Conservation (phyloP, 2,888 invertebrate genomes). For the Uropetala carovei region DNA sequence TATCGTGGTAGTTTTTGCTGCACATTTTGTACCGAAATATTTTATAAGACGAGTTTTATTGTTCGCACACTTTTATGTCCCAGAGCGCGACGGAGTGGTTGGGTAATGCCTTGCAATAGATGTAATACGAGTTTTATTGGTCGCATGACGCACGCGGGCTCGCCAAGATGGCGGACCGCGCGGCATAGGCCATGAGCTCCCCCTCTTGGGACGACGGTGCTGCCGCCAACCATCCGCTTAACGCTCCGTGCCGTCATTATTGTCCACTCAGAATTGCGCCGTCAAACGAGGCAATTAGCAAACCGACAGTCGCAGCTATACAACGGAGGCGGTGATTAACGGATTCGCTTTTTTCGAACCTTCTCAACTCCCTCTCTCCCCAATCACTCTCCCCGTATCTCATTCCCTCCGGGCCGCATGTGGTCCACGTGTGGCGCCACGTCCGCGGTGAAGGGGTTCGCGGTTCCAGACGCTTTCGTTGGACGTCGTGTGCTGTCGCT, state of each 20-base stretch:
- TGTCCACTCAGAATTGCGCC: constrained; percentile 61
- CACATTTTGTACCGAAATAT: neutral
- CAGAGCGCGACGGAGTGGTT: neutral
- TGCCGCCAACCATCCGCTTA: neutral
- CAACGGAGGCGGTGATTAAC: constrained; percentile 52
- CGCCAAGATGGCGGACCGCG: constrained; percentile 15
- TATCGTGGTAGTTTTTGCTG: constrained; percentile 14
- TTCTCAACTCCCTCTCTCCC: neutral
- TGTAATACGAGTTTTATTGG: constrained; percentile 32
- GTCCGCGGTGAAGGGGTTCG: neutral
- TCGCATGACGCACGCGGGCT: constrained; percentile 8
- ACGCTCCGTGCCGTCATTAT: constrained; percentile 30
- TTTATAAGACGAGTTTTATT: neutral
- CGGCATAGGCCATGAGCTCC: neutral
- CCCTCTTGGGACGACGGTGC: neutral
- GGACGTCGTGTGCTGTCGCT: neutral
- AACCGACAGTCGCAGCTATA: constrained; percentile 45
- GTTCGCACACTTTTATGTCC: neutral
- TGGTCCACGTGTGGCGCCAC: neutral
- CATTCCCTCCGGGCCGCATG: neutral
- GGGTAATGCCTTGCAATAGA: constrained; percentile 11
- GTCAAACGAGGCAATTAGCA: constrained; percentile 56
- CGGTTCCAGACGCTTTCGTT: neutral
- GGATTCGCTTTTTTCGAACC: constrained; percentile 47
- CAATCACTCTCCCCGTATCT: neutral